Evolutionary conservation across 2,888 invertebrate species (phyloP).

Genomic region (Sepiola atlantica): DNA sequence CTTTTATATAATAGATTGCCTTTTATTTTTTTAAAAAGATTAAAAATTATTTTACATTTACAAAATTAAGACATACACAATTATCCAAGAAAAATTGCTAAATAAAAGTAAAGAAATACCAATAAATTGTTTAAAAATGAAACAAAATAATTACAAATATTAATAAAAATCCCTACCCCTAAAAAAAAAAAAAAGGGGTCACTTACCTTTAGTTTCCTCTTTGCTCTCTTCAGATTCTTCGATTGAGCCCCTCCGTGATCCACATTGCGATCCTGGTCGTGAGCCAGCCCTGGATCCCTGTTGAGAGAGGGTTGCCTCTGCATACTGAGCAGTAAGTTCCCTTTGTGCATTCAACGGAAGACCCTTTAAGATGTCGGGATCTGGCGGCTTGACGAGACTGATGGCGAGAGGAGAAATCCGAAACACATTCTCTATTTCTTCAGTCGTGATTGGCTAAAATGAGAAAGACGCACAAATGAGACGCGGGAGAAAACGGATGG

Average conservation of each 20-base stretch:
- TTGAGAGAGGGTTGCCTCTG: conserved; percentile 77
- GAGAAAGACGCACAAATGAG: not conserved
- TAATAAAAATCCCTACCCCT: no score
- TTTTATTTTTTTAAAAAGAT: no score
- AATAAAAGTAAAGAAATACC: no score
- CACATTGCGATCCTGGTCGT: conserved; percentile 54
- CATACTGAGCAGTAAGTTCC: conserved; percentile 77
- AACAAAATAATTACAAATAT: no score
- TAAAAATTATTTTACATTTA: no score
- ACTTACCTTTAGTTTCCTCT: conserved; percentile 47
- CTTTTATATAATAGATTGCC: no score
- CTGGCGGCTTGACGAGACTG: conserved; percentile 74
- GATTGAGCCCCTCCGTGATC: conserved; percentile 61
- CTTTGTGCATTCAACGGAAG: conserved; percentile 71
- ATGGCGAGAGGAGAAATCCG: conserved; percentile 78
- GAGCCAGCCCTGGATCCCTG: conserved; percentile 58
- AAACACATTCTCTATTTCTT: conserved; percentile 79
- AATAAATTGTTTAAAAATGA: no score
- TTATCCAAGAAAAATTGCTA: no score
- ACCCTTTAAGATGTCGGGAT: conserved; percentile 70
- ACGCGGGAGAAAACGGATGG: no score
- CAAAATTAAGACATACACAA: no score
- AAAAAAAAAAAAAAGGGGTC: not conserved
- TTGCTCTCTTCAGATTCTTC: conserved; percentile 48
- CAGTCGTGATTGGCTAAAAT: conserved; percentile 82